Base-by-base conservation (phyloP, 1,140 invertebrate genomes). In the Trissolcus basalis region DNA sequence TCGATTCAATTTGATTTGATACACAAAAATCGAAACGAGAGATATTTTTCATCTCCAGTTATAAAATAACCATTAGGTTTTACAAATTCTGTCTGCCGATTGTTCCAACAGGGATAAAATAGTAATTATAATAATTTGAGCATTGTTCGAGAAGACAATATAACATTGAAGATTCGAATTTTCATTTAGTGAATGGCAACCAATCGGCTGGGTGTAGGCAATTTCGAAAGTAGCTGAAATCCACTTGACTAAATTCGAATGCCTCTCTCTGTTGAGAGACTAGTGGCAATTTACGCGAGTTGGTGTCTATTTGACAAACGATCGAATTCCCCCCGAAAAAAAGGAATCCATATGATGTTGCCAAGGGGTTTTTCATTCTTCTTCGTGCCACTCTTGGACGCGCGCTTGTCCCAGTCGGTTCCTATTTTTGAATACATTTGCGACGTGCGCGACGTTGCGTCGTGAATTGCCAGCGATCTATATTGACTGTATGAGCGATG, bases 241-340 rank as follows among this genome's bases (percentile, higher is more conserved):
- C 67, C 68, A 74, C 63, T 70, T 70, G 55, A 60, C 63, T 74
- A 60, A 79, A 75, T 69, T 56, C 60, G 49, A 69, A 65, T 72
- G n/a, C 51, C 63, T 32, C 55, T 32, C 55, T 47, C 48, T 44
- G 55, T 64, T 48, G 64, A n/a, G 59, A 61, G 69, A 71, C 65
- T 75, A 58, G 71, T 60, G 61, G 81, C 83, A 86, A 86, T 86
- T 85, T 84, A 81, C 81, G 77, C 80, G 81, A 84, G 78, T 85
- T 82, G 83, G 80, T 83, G 82, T 86, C 81, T 86, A 83, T 84
- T 85, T 87, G 86, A 87, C 82, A 86, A 87, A 87, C 84, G 85
- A 87, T 87, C 84, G 78, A 82, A 85, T 83, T 84, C 79, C 80
- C 82, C 80, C 77, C 43, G 51, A 60, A 65, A 81, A 83, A 81